Evolutionary conservation across 2,888 invertebrate species (phyloP).

Genomic region (Neria commutata): DNA sequence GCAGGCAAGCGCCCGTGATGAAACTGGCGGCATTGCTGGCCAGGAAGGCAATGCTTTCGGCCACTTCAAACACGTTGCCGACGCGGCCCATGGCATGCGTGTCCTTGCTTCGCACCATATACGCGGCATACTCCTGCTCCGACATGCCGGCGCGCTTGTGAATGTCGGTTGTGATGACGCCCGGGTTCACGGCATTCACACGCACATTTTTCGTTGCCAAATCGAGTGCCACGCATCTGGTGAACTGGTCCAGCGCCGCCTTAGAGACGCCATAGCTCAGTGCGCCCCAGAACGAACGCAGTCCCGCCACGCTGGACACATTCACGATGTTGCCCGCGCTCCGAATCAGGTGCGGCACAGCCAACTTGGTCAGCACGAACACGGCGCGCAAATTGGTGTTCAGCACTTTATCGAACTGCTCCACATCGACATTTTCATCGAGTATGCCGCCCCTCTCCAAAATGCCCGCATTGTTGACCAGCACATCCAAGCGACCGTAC

Average conservation of each 20-base stretch:
- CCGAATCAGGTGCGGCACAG: constrained; percentile 78
- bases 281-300: constrained; percentile 85
- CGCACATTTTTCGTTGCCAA: constrained; percentile 78
- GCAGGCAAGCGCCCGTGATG: constrained; percentile 74
- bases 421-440: constrained; percentile 75
- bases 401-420: constrained; percentile 84
- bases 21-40: constrained; percentile 77
- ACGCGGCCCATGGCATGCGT: constrained; percentile 90
- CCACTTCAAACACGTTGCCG: constrained; percentile 82
- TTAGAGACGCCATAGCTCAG: constrained; percentile 91
- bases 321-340: constrained; percentile 87
- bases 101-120: constrained; percentile 76
- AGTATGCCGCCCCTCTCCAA: constrained; percentile 79
- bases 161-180: constrained; percentile 84
- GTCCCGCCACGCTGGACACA: constrained; percentile 89
- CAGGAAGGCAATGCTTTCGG: constrained; percentile 84
- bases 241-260: constrained; percentile 91
- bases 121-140: constrained; percentile 75
- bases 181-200: constrained; percentile 91
- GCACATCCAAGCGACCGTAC: constrained; percentile 71
- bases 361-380: constrained; percentile 79
- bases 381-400: constrained; percentile 82
- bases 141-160: constrained; percentile 77
- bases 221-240: constrained; percentile 83
- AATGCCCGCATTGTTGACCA: constrained; percentile 87